phyloP scores from a whole-genome alignment of 2,888 invertebrate species.

The Cordilura impudica region DNA sequence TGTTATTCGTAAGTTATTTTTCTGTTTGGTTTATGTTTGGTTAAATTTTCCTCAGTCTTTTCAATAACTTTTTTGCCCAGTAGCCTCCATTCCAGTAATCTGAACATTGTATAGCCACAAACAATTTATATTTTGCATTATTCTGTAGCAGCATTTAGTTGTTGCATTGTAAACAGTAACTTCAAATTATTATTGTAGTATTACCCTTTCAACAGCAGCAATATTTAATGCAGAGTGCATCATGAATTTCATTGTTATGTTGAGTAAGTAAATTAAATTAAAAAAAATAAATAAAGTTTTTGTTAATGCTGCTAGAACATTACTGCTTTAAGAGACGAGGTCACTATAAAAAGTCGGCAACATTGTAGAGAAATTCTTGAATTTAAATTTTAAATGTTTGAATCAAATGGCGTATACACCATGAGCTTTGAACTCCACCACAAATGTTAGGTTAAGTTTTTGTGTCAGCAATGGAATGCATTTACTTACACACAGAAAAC shows the following conservation, averaged over 20 bases:
- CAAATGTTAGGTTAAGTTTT: no score
- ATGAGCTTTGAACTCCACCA: no score
- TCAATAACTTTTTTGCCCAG: background rate
- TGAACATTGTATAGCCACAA: background rate
- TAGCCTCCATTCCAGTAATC: background rate
- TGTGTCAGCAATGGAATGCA: no score
- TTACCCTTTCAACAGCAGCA: background rate
- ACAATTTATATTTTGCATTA: background rate
- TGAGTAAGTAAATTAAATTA: background rate
- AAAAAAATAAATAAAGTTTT: no score
- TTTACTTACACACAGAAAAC: no score
- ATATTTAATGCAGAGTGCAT: background rate
- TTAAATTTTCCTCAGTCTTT: constrained; percentile 3
- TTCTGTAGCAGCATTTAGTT: background rate
- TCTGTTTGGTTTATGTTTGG: constrained; percentile 1
- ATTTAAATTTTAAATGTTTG: no score
- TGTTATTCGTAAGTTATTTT: no score
- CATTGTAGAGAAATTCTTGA: no score
- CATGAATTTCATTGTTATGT: background rate
- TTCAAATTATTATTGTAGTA: background rate
- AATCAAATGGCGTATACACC: no score
- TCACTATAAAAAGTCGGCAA: no score
- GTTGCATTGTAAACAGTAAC: background rate
- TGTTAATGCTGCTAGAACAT: no score
- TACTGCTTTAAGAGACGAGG: no score